Base-by-base conservation (phyloP, 2,113 vertebrate species). In the Noturus placidus region DNA sequence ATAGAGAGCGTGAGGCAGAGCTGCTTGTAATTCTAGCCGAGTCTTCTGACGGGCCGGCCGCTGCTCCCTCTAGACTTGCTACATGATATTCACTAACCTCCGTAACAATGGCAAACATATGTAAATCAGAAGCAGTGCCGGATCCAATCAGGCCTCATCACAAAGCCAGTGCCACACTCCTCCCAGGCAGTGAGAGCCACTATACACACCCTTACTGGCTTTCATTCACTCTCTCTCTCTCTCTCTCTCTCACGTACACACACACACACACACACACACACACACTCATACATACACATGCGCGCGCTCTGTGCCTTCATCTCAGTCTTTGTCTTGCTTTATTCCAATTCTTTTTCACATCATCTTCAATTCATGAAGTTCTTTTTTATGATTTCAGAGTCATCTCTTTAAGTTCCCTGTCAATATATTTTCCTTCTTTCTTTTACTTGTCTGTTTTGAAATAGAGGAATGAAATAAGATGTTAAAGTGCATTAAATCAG, bases 31-130 rank as follows among this genome's bases (percentile, higher is more conserved):
- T 95, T 94, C 93, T 89, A 83, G 82, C 87, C 87, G 90, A 91
- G 92, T 91, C 69, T 84, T 77, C 52, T 77, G 90, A 91, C 83
- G 87, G 87, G 91, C 90, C 91, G 89, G 90, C 92, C 90, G 90
- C 93, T 69, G 92, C 87, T 94, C 94, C 93, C 94, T 77, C 76
- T 81, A 92, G 94, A 91, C 91, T 93, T 92, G 92, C 92, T 94
- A 94, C 95, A 94, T 93, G 93, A 95, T 94, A 95, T 95, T 93
- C 93, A 93, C 94, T 95, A 94, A 95, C 93, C 93, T 90, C 91
- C 70, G 89, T 93, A 95, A 95, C 94, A 95, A 94, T 93, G 93
- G 93, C 93, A 94, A 95, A 95, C 94, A 94, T 93, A 95, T 95
- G 94, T 94, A 95, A 94, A 95, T 95, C 91, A 93, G 92, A 88